A percentile compares a stretch with the other conserved stretches of the same genome.
phyloP scores from a whole-genome alignment of 2,797 vertebrate genomes.

The Micropoecilia bifurca region DNA sequence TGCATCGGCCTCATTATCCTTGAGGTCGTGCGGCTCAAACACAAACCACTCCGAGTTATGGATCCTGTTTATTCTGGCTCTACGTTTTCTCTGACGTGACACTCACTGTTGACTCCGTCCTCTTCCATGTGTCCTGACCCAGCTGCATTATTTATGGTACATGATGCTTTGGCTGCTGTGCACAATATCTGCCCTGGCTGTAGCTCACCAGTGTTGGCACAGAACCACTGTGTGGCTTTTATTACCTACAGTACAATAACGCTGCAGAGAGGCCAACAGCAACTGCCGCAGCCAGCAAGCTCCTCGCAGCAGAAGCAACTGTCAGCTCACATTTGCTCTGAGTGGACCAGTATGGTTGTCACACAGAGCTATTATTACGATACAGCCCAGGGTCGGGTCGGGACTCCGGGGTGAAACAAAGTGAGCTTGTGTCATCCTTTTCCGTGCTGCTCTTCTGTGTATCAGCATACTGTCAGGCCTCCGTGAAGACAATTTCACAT shows the following conservation, averaged over 20 bases:
- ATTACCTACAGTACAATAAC: constrained; percentile 50
- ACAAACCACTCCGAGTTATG: constrained; percentile 24
- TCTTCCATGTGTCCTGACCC: constrained; percentile 48
- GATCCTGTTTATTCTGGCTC: constrained; percentile 15
- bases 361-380: constrained; percentile 73
- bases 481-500: constrained; percentile 22
- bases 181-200: constrained; percentile 40
- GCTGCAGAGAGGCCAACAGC: constrained; percentile 41
- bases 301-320: constrained; percentile 60
- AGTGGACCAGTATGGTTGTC: constrained; percentile 69
- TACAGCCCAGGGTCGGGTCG: constrained; percentile 57
- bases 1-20: neutral
- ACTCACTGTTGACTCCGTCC: constrained; percentile 25
- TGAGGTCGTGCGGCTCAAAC: neutral
- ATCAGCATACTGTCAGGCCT: constrained; percentile 33
- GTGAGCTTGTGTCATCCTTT: constrained; percentile 69
- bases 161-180: constrained; percentile 27
- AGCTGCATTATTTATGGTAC: constrained; percentile 63
- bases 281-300: constrained; percentile 42
- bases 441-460: constrained; percentile 38
- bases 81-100: constrained; percentile 20
- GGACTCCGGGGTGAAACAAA: constrained; percentile 64
- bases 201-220: constrained; percentile 30
- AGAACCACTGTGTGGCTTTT: constrained; percentile 41
- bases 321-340: constrained; percentile 68